A percentile compares a stretch with the other conserved stretches of the same genome.
Evolutionary conservation across 2,113 vertebrate species (phyloP).

Genomic region (Malurus melanocephalus): DNA sequence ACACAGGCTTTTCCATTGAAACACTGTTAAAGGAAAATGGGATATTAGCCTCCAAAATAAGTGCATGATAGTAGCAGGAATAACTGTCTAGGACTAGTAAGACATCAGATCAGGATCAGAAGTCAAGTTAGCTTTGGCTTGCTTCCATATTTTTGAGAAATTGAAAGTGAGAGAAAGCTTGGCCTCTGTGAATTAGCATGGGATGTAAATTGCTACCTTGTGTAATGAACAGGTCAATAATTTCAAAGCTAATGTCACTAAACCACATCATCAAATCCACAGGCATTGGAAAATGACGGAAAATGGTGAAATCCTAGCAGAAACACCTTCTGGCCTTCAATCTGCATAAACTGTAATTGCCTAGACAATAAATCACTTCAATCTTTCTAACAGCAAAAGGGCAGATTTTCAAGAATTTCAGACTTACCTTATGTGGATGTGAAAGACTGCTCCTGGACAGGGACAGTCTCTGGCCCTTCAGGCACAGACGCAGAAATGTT

Average conservation of each 20-base stretch:
- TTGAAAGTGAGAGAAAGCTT: neutral
- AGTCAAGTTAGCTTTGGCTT: neutral
- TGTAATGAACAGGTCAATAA: neutral
- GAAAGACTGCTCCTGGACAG: neutral
- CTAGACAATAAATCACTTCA: neutral
- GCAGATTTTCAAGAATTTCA: neutral
- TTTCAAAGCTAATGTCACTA: slow-evolving; percentile 3
- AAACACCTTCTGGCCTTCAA: neutral
- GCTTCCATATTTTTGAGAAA: neutral
- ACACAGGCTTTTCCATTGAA: neutral
- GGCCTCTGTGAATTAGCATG: slow-evolving; percentile 3
- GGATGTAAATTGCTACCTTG: slow-evolving; percentile 11
- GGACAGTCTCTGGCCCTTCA: neutral
- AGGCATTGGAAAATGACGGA: neutral
- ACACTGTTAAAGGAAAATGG: neutral
- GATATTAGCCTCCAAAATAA: neutral
- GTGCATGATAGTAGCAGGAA: neutral
- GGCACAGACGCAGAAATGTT: neutral
- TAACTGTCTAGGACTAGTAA: neutral
- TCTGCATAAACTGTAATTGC: neutral
- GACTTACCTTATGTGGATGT: neutral
- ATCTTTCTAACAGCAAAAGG: neutral
- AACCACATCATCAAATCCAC: neutral
- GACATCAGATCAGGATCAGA: neutral
- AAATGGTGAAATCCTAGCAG: neutral